A percentile compares a stretch with the other conserved stretches of the same genome.
Evolutionary conservation across 2,888 invertebrate species (phyloP).

Genomic region (Cylindroiulus punctatus): DNA sequence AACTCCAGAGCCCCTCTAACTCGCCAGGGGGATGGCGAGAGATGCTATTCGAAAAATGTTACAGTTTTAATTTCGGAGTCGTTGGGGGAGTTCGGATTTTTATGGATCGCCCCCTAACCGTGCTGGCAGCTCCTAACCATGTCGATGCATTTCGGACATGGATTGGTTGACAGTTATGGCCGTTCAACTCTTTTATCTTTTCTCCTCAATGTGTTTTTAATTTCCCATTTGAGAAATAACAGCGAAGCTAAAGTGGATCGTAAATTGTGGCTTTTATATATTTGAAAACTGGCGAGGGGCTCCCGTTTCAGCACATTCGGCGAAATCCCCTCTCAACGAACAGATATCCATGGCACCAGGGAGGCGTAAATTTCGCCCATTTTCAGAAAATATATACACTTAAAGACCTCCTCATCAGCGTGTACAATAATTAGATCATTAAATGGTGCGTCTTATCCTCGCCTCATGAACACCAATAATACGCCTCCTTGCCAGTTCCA

Average conservation of each 20-base stretch:
- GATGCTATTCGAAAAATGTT: no score
- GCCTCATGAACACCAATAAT: conserved; percentile 26
- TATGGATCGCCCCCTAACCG: no score
- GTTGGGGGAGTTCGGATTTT: no score
- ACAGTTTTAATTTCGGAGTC: no score
- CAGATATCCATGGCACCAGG: conserved; percentile 6
- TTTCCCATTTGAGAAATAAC: conserved; percentile 52
- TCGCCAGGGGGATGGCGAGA: no score
- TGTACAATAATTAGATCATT: conserved; percentile 44
- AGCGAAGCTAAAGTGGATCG: conserved; percentile 17
- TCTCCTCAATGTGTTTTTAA: conserved; percentile 37
- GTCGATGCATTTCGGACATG: not conserved
- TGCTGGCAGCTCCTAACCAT: no score
- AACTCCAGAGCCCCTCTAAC: no score
- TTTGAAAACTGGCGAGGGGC: not conserved
- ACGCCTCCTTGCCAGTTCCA: not conserved
- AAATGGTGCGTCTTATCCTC: conserved; percentile 1
- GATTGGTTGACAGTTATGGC: conserved; percentile 13
- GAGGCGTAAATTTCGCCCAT: no score
- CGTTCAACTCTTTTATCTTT: conserved; percentile 39
- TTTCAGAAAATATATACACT: no score
- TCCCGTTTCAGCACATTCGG: no score
- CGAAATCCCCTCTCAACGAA: not conserved
- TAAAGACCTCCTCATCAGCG: no score
- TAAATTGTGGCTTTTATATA: conserved; percentile 48